These are phyloP conservation scores for Pararge aegeria DNA, from an alignment of 1,140 invertebrate species.

Conservation along the genomic window DNA sequence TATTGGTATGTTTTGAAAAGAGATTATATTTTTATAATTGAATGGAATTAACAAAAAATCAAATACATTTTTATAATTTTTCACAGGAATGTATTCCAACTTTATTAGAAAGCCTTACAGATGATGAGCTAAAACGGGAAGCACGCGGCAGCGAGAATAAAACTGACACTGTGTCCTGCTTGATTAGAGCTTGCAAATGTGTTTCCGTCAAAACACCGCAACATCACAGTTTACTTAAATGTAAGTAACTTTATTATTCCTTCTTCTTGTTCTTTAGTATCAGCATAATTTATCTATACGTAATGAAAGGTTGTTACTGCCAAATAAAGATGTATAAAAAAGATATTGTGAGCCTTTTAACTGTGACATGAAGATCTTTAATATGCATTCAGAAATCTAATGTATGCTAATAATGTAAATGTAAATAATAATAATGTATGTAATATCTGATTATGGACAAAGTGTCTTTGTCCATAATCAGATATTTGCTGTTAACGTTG, in stretches of 20 bases:
- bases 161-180: slow-evolving; percentile 94
- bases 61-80: neutral
- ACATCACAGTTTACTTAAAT: slow-evolving; percentile 70
- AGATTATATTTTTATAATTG: neutral
- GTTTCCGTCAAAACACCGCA: slow-evolving; percentile 84
- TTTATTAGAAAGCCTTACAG: slow-evolving; percentile 96
- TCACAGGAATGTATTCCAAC: slow-evolving; percentile 92
- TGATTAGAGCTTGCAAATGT: slow-evolving; percentile 94
- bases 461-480: no score
- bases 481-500: no score
- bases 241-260: slow-evolving; percentile 46
- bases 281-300: no score
- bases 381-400: no score
- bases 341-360: no score
- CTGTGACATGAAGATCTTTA: no score
- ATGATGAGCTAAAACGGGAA: slow-evolving; percentile 98
- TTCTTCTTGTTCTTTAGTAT: neutral
- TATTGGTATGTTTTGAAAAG: slow-evolving; percentile 85
- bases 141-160: slow-evolving; percentile 95
- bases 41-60: neutral
- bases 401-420: no score
- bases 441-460: no score
- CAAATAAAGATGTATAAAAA: no score
- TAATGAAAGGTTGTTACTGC: no score
- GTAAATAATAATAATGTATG: no score